A percentile compares a stretch with the other conserved stretches of the same genome.
These are phyloP conservation scores for Enteromius afrohamiltoni DNA, from an alignment of 2,797 vertebrate species.

Conservation along the genomic window DNA sequence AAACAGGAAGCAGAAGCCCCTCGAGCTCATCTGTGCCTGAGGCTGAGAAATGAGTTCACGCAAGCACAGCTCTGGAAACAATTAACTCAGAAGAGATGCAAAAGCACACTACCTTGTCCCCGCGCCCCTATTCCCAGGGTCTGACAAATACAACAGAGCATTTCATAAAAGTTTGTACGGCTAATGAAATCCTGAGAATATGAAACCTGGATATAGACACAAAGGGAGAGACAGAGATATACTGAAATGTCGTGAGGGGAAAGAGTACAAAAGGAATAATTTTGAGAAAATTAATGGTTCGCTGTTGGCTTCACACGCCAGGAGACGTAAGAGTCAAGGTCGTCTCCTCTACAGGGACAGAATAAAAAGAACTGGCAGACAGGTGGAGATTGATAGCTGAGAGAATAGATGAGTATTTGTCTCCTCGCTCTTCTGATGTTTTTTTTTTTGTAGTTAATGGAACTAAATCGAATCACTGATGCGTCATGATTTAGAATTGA, in stretches of 20 bases:
- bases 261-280: neutral
- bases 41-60: slow-evolving; percentile 18
- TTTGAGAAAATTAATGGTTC: neutral
- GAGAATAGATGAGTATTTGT: neutral
- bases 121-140: neutral
- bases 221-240: neutral
- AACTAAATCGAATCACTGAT: too few relatives aligned
- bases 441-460: neutral
- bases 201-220: slow-evolving; percentile 1
- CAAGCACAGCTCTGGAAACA: slow-evolving; percentile 40
- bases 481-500: neutral
- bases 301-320: neutral
- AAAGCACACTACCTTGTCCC: slow-evolving; percentile 37
- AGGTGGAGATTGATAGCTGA: slow-evolving; percentile 11
- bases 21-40: slow-evolving; percentile 27
- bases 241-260: neutral
- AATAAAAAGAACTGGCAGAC: slow-evolving; percentile 15
- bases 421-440: neutral
- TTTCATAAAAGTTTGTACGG: slow-evolving; percentile 4
- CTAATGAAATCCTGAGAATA: slow-evolving; percentile 15
- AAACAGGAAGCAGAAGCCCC: slow-evolving; percentile 31
- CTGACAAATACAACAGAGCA: slow-evolving; percentile 8
- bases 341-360: neutral
- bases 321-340: neutral
- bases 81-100: slow-evolving; percentile 36